Percentiles rank a stretch among this genome's conserved stretches.
Evolutionary conservation across 2,113 vertebrate genomes (phyloP).

Genomic region (Petaurus breviceps): DNA sequence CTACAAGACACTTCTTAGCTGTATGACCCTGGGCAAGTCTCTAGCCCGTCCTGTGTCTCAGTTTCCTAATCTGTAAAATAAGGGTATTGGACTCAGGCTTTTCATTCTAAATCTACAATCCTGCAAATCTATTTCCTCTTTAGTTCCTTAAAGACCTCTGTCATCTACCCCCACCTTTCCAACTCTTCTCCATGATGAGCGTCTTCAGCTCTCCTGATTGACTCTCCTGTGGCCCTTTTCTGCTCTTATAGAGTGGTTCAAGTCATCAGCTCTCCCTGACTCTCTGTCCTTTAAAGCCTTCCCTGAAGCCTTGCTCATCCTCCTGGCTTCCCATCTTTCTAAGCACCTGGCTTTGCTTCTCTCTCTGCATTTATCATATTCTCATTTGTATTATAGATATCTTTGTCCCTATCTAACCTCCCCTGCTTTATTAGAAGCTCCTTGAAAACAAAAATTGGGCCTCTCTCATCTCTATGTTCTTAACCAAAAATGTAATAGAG

Average conservation of each 20-base stretch:
- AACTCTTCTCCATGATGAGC: neutral
- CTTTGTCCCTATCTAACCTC: neutral
- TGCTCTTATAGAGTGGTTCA: neutral
- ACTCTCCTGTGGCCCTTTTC: neutral
- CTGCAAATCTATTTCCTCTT: neutral
- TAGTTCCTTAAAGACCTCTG: neutral
- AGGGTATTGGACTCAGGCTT: neutral
- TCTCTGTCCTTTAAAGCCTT: neutral
- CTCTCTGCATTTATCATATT: neutral
- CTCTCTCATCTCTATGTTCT: neutral
- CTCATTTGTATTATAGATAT: neutral
- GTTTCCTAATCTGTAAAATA: neutral
- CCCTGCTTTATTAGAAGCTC: neutral
- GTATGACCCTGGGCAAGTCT: neutral
- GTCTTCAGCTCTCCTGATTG: neutral
- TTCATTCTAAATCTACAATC: neutral
- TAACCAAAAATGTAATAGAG: constrained; percentile 2
- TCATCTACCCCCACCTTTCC: neutral
- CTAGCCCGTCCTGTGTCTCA: neutral
- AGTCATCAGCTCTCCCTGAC: neutral
- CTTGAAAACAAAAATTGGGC: neutral
- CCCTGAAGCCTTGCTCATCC: neutral
- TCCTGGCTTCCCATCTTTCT: neutral
- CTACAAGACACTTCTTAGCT: neutral
- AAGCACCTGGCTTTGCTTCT: neutral